A percentile compares a stretch with the other conserved stretches of the same genome.
phyloP scores from a whole-genome alignment of 1,140 invertebrate species.

The Drosophila carrolli region DNA sequence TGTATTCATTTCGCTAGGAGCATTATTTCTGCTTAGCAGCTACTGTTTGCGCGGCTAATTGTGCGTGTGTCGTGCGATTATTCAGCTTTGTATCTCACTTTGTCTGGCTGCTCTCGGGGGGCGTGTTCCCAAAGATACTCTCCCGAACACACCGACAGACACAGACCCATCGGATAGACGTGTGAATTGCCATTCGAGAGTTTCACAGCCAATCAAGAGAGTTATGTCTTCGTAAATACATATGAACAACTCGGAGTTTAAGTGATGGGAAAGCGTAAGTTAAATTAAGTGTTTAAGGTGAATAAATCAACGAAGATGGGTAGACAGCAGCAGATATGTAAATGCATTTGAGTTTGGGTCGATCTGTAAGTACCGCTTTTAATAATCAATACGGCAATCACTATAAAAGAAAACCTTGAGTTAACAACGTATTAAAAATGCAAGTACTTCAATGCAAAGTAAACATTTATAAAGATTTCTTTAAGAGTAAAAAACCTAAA shows the following conservation, averaged over 20 bases:
- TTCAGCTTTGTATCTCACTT: constrained; percentile 73
- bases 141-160: constrained; percentile 34
- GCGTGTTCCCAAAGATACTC: constrained; percentile 61
- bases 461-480: not conserved
- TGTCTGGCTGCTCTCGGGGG: constrained; percentile 66
- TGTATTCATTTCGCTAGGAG: constrained; percentile 48
- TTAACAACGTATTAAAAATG: not conserved
- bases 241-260: constrained; percentile 13
- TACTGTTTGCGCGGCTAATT: constrained; percentile 57
- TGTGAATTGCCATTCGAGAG: constrained; percentile 52
- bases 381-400: constrained; percentile 3
- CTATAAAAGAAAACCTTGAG: constrained; percentile 1
- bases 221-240: constrained; percentile 34
- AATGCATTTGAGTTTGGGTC: constrained; percentile 13
- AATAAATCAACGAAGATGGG: constrained; percentile 29
- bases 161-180: constrained; percentile 36
- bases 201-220: constrained; percentile 53
- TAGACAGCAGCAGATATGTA: constrained; percentile 2
- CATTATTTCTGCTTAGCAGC: constrained; percentile 35
- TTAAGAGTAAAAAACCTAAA: not conserved
- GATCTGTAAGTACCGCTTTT: too few relatives aligned
- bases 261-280: constrained; percentile 21
- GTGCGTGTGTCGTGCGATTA: constrained; percentile 69
- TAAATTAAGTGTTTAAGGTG: constrained; percentile 40
- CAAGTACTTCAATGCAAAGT: not conserved